Evolutionary conservation across 2,888 invertebrate genomes (phyloP).

Genomic region (Dolomedes plantarius): DNA sequence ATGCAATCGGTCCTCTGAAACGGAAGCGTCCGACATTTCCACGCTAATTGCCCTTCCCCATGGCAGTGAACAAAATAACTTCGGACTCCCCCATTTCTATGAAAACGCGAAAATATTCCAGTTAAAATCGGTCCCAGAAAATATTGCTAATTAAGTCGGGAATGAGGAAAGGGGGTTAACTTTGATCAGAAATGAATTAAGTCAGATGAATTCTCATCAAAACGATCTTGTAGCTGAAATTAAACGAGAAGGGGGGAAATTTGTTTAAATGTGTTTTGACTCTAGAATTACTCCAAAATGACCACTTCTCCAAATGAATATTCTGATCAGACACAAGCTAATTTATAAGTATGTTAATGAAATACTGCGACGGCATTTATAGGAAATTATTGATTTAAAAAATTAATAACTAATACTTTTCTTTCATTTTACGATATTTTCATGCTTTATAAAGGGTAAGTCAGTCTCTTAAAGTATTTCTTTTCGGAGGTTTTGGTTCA

Average conservation of each 20-base stretch:
- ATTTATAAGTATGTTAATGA: too few relatives aligned
- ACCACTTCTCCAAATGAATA: neutral
- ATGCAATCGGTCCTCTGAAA: too few relatives aligned
- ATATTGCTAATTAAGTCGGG: neutral
- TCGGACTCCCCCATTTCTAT: neutral
- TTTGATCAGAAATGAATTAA: neutral
- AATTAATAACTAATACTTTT: too few relatives aligned
- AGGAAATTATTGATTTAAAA: too few relatives aligned
- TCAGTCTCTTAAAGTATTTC: too few relatives aligned
- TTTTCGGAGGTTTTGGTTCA: too few relatives aligned
- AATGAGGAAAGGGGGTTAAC: neutral
- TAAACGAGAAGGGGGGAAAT: neutral
- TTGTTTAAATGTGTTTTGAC: neutral
- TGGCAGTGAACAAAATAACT: neutral
- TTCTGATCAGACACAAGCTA: too few relatives aligned
- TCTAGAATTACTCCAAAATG: neutral
- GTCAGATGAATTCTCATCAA: neutral
- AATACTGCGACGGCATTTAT: too few relatives aligned
- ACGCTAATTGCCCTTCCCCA: neutral
- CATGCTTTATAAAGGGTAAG: too few relatives aligned
- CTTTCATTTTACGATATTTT: too few relatives aligned
- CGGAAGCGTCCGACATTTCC: too few relatives aligned
- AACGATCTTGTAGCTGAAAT: neutral
- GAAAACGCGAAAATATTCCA: neutral
- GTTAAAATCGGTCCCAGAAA: neutral